Evolutionary conservation across 1,140 invertebrate species (phyloP), one percentile per base, ranked within the genome.

Genomic region (Temnothorax curvispinosus): DNA sequence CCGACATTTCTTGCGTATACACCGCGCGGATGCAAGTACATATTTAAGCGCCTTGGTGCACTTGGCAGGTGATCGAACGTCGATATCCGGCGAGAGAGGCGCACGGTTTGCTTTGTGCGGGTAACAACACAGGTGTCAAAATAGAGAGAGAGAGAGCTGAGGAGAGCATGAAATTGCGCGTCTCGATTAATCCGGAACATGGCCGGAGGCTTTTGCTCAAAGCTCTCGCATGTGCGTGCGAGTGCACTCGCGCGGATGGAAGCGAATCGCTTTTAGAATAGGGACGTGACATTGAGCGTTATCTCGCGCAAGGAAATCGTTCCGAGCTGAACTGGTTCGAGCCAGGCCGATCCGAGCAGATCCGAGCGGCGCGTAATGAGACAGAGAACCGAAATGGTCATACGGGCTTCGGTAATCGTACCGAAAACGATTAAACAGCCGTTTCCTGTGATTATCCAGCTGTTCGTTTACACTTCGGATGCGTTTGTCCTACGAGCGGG

Each of bases 81-180:
- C 90, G 87, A 91, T 90, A 88, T 60, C 8, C 7, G 54, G 50
- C 11, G 11, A 35, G 15, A 54, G 50, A 38, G 41, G 47, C 8
- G 38, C 56, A 65, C 21, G 52, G 38, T 9, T 71, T 65, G 87
- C 89, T 91, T 90, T 91, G 89, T 90, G 69, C 84, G 52, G 74
- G 78, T 89, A 91, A 88, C 78, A 88, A 86, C 86, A 76, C 88
- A 87, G 80, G 85, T 89, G 87, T 90, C 84, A 87, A 85, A 62
- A 27, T 15, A 69, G 41, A 69, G 27, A 27, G 27, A 27, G 35
- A 11, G 71, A 60, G 54, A 58, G n/a, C n/a, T 13, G 78, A 75
- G 58, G 15, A 52, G 58, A 44, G 77, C 54, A 72, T 78, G 58
- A 58, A 56, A 4, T 52, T 50, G 21, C 65, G 54, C 52, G 72